phyloP scores from a whole-genome alignment of 2,797 vertebrate genomes.

The Scyliorhinus canicula region DNA sequence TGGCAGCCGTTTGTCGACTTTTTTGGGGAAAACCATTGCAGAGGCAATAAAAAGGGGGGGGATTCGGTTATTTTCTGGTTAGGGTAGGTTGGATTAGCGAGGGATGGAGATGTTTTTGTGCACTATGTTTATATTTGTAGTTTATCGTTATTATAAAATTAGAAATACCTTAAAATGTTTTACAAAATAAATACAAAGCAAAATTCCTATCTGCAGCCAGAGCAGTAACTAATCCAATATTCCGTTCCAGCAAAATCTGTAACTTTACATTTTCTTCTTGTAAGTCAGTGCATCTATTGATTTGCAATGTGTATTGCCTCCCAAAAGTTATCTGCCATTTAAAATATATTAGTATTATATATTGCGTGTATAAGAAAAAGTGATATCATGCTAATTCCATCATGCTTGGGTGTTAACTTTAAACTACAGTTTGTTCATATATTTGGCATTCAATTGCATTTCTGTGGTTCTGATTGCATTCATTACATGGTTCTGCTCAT shows the following conservation, averaged over 20 bases:
- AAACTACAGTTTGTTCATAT: too few species aligned
- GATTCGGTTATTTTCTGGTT: too few species aligned
- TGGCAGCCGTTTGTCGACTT: too few species aligned
- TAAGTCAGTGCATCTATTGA: not conserved
- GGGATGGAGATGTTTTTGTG: too few species aligned
- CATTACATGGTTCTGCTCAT: not conserved
- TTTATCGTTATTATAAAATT: too few species aligned
- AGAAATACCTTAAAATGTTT: too few species aligned
- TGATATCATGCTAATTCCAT: not conserved
- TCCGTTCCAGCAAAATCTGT: not conserved
- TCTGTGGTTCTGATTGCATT: not conserved
- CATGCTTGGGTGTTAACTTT: not conserved
- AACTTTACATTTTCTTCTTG: not conserved
- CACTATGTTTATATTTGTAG: too few species aligned
- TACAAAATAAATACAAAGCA: not conserved
- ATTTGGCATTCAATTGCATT: too few species aligned
- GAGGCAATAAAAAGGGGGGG: too few species aligned
- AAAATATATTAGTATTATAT: not conserved
- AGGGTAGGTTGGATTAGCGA: too few species aligned
- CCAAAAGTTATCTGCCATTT: not conserved
- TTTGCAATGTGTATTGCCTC: not conserved
- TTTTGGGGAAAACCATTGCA: too few species aligned
- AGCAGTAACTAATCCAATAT: not conserved
- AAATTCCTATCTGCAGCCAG: not conserved
- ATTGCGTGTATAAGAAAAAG: not conserved